phyloP scores from a whole-genome alignment of 2,113 vertebrate species.

The Odobenus rosmarus region DNA sequence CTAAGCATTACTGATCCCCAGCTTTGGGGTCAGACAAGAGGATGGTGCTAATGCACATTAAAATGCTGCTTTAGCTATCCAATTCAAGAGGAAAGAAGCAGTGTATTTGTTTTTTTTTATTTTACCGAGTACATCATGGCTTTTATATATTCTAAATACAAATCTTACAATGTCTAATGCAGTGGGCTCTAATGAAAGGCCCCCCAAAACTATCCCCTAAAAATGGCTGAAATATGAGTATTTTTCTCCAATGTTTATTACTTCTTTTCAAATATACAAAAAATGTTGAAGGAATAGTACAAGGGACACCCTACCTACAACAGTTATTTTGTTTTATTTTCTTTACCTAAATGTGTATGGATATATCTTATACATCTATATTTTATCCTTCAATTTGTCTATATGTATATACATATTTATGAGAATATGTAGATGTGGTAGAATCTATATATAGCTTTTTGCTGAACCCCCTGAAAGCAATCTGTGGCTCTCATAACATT shows the following conservation, averaged over 20 bases:
- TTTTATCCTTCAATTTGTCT: neutral
- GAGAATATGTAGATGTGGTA: neutral
- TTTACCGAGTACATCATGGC: neutral
- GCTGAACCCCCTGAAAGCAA: constrained; percentile 16
- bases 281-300: neutral
- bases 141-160: neutral
- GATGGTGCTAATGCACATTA: neutral
- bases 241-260: neutral
- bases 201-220: neutral
- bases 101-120: neutral
- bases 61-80: neutral
- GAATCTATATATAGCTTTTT: neutral
- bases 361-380: neutral
- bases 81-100: neutral
- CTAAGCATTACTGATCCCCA: neutral
- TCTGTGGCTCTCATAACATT: neutral
- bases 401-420: neutral
- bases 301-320: neutral
- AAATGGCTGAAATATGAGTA: neutral
- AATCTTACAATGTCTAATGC: neutral
- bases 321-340: neutral
- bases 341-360: neutral
- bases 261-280: neutral
- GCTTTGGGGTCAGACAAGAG: neutral
- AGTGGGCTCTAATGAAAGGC: neutral